Conservation (phyloP, 1,140 invertebrate species). For the Leptonema lineaticorne region DNA sequence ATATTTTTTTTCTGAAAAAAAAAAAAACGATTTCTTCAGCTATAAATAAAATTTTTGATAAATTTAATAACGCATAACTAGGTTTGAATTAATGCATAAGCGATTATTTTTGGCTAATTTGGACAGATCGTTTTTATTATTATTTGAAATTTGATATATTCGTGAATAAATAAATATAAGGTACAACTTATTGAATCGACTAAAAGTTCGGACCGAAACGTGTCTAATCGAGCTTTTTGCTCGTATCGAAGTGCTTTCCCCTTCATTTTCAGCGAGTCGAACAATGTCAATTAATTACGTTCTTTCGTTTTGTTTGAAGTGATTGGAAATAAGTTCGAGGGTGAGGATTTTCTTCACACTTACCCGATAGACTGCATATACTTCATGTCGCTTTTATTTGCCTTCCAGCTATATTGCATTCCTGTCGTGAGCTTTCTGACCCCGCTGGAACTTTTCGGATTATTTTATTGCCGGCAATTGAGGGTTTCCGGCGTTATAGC, state of each 20-base stretch:
- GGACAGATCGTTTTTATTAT: too few relatives aligned
- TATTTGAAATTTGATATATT: too few relatives aligned
- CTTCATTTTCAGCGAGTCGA: too few relatives aligned
- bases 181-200: not conserved
- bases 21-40: too few relatives aligned
- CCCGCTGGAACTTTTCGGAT: conserved; percentile 20
- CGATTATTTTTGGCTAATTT: too few relatives aligned
- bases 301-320: conserved; percentile 36
- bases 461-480: conserved; percentile 29
- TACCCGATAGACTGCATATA: not conserved
- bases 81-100: too few relatives aligned
- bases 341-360: not conserved
- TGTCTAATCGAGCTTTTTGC: conserved; percentile 22
- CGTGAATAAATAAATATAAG: too few relatives aligned
- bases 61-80: too few relatives aligned
- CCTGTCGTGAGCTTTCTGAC: not conserved
- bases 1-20: too few relatives aligned
- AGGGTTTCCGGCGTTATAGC: conserved; percentile 16
- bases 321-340: conserved; percentile 21
- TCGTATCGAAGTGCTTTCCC: not conserved
- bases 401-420: conserved; percentile 34
- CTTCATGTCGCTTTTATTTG: conserved; percentile 24
- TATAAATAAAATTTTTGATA: too few relatives aligned
- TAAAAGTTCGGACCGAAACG: conserved; percentile 7
- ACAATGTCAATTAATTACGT: conserved; percentile 37